Base-by-base conservation (phyloP, 2,113 vertebrate species). In the Equus quagga region DNA sequence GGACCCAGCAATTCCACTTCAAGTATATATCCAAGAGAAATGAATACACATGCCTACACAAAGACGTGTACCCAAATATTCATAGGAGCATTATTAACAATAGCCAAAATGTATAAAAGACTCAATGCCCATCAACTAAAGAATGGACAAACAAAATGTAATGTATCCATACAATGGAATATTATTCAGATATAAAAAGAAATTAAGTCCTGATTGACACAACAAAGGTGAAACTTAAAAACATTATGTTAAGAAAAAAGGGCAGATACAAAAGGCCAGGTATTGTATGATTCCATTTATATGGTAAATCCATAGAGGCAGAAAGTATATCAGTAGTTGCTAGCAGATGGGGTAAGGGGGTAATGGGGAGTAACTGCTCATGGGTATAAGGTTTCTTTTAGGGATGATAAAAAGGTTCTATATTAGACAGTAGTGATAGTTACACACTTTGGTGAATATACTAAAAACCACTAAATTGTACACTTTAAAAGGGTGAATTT, bases 171-270 rank as follows among this genome's bases (percentile, higher is more conserved):
- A 58, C 12, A 83, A 46, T 3, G 1, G 21, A 81, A 44, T 90
- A 78, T 10, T 73, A 96, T 79, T 81, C 69, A 95, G 4, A 9
- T 28, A 79, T 31, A 62, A 81, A 96, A 92, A 58, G 8, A 82
- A 88, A 65, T 23, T 19, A 86, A 60, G 12, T 56, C 15, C 13
- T 49, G 5, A 89, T 26, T 84, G 8, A 94, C 51, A n/a, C 4
- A 84, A 70, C 36, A 67, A 84, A 2, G 6, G 2, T 73, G 11
- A 58, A 87, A 75, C 2, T 26, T 62, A 31, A 90, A 94, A 76
- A 78, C 3, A n/a, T 49, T 79, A 54, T 17, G 4, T 56, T 86
- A 56, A 84, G 2, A 33, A 21, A 94, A 80, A 62, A 62, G 28
- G 51, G 14, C 19, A 70, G 11, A 54, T 19, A 31, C 2, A 70